phyloP scores from a whole-genome alignment of 2,113 vertebrate species.

The Mustelus asterias region DNA sequence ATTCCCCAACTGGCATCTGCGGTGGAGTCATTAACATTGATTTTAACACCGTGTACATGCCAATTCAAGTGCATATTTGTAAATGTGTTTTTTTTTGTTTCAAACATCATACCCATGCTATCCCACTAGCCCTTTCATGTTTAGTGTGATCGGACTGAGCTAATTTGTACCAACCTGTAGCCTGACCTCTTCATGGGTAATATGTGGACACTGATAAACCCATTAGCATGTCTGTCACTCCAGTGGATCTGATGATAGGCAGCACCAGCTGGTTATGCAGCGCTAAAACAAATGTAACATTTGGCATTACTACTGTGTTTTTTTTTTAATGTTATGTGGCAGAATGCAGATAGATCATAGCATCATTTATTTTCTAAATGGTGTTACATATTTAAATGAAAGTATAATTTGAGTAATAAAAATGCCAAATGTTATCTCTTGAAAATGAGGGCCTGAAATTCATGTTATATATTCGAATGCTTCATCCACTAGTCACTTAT shows the following conservation, averaged over 20 bases:
- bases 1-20: background rate
- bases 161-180: background rate
- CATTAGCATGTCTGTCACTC: constrained; percentile 25
- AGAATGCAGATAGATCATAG: background rate
- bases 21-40: background rate
- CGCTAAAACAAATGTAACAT: too few relatives aligned
- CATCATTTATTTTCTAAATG: background rate
- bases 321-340: background rate
- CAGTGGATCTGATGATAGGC: background rate
- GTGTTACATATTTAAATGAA: background rate
- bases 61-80: background rate
- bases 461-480: background rate
- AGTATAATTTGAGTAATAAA: background rate
- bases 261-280: background rate
- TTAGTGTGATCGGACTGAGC: background rate
- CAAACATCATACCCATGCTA: background rate
- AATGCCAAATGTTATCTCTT: background rate
- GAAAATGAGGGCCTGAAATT: background rate
- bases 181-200: background rate
- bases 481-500: background rate
- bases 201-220: background rate
- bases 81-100: background rate
- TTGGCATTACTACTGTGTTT: background rate
- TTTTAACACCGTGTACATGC: background rate
- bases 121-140: background rate